A percentile compares a stretch with the other conserved stretches of the same genome.
These are phyloP conservation scores for Myanophis thanlyinensis DNA, from an alignment of 2,113 vertebrate genomes.

Conservation along the genomic window DNA sequence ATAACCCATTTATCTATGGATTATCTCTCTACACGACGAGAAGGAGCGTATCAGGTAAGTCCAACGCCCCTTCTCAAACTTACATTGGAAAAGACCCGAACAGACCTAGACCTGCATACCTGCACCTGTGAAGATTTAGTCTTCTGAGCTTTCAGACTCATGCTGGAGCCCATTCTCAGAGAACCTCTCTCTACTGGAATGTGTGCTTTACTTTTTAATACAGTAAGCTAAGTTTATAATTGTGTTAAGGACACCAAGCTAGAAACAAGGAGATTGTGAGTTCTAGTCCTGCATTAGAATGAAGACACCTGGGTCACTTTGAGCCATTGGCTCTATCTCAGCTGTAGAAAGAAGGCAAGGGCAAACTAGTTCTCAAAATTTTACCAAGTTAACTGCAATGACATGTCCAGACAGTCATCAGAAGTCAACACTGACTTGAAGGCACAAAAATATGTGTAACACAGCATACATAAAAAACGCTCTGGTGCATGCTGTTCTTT, in stretches of 20 bases:
- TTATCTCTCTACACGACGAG: no score
- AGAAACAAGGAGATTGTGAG: background rate
- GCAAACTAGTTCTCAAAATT: background rate
- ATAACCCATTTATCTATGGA: no score
- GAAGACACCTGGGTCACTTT: background rate
- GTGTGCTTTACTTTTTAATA: background rate
- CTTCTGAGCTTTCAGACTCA: background rate
- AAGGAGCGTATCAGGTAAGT: no score
- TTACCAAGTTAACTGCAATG: background rate
- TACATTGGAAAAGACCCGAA: no score
- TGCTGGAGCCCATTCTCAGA: background rate
- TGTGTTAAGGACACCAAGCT: background rate
- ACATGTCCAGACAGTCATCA: background rate
- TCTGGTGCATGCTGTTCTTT: constrained; percentile 8
- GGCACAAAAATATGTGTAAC: background rate
- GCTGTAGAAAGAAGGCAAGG: background rate
- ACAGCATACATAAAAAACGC: background rate
- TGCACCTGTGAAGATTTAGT: no score
- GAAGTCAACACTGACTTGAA: background rate
- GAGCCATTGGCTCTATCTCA: background rate
- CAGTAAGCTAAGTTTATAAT: background rate
- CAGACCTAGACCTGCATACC: no score
- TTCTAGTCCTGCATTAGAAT: background rate
- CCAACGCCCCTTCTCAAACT: no score
- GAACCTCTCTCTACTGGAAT: background rate